Evolutionary conservation across 2,797 vertebrate genomes (phyloP).

Genomic region (Cirrhinus mrigala): DNA sequence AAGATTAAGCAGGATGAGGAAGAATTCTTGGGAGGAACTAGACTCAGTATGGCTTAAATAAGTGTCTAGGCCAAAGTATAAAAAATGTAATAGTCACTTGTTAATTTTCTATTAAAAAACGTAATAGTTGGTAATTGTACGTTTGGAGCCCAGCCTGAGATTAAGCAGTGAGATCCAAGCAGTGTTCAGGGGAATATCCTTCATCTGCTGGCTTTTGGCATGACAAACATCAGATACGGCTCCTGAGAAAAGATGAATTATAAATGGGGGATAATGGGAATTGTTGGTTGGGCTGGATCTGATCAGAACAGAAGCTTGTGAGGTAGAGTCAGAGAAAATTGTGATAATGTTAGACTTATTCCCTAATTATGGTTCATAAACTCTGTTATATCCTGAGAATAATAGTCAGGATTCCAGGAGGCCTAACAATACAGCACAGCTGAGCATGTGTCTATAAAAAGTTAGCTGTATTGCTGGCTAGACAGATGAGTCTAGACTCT

Average conservation of each 20-base stretch:
- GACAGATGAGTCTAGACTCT: background rate
- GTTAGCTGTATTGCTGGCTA: background rate
- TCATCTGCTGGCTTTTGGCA: background rate
- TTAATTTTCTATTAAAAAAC: background rate
- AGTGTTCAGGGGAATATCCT: background rate
- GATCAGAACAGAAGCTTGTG: background rate
- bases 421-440: background rate
- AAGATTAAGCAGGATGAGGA: background rate
- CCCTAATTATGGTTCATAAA: background rate
- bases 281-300: background rate
- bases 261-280: background rate
- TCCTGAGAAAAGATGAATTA: background rate
- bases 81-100: background rate
- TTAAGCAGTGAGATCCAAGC: background rate
- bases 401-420: background rate
- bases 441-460: background rate
- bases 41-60: background rate
- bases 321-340: no score
- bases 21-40: background rate
- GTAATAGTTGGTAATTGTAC: background rate
- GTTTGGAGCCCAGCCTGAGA: background rate
- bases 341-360: background rate
- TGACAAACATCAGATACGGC: background rate
- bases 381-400: slow-evolving; percentile 1
- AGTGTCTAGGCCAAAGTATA: background rate